phyloP scores from a whole-genome alignment of 1,140 invertebrate genomes.

The Mizuhopecten yessoensis region DNA sequence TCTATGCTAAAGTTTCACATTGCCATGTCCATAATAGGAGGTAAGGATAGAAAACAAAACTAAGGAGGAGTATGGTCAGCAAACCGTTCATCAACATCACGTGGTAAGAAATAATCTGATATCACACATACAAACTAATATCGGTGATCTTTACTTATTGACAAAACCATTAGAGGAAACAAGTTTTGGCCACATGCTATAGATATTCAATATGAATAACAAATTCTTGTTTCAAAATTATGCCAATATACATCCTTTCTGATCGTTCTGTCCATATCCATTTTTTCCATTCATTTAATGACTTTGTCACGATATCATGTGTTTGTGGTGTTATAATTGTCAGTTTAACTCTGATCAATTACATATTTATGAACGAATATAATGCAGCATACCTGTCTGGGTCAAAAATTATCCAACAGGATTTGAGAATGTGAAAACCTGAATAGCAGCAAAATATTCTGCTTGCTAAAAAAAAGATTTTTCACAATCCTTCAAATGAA shows the following conservation, averaged over 20 bases:
- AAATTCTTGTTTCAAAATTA: not conserved
- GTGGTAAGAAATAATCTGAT: not conserved
- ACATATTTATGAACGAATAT: no score
- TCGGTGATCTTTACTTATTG: not conserved
- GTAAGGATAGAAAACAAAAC: not conserved
- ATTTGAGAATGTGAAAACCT: no score
- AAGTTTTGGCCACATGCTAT: not conserved
- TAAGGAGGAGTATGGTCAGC: not conserved
- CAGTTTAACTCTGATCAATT: no score
- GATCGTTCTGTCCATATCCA: no score
- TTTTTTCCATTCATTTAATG: no score
- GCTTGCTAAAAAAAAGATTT: no score
- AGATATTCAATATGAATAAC: not conserved
- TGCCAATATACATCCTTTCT: not conserved
- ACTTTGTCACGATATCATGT: no score
- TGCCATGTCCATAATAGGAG: not conserved
- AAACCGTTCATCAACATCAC: not conserved
- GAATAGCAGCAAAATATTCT: no score
- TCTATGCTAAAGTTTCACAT: not conserved
- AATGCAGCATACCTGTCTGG: no score
- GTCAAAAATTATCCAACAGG: no score
- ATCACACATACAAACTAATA: slow-evolving; percentile 12
- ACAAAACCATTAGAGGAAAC: not conserved
- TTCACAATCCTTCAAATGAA: no score
- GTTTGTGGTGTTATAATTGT: no score